A percentile compares a stretch with the other conserved stretches of the same genome.
phyloP scores from a whole-genome alignment of 1,140 invertebrate species.

The Papilio polytes region DNA sequence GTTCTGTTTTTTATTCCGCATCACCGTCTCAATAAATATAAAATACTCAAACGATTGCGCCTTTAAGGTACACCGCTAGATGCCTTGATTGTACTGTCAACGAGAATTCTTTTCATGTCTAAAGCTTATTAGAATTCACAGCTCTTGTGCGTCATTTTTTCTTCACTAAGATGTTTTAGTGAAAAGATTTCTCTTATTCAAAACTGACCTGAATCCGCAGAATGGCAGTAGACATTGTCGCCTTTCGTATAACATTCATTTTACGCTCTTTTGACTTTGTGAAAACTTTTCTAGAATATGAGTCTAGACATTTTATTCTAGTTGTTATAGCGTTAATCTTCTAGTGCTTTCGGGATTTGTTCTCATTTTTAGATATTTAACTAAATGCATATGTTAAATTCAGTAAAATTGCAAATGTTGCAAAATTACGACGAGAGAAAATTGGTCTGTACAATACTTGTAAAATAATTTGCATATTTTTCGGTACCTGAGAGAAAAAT shows the following conservation, averaged over 20 bases:
- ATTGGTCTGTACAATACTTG: neutral
- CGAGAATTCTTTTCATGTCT: neutral
- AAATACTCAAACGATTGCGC: no score
- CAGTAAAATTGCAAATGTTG: no score
- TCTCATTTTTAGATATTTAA: no score
- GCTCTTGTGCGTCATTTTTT: slow-evolving; percentile 1
- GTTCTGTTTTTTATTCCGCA: no score
- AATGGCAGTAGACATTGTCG: neutral
- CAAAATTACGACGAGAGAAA: no score
- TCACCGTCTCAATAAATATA: no score
- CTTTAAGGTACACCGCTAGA: no score
- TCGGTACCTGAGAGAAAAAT: neutral
- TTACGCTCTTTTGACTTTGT: slow-evolving; percentile 6
- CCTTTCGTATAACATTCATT: neutral
- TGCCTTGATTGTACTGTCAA: neutral
- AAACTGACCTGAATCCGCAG: slow-evolving; percentile 9
- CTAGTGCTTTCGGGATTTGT: no score
- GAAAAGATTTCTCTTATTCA: slow-evolving; percentile 26
- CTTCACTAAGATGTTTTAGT: slow-evolving; percentile 15
- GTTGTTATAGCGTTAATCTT: no score
- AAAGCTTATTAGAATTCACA: slow-evolving; percentile 17
- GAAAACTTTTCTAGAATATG: neutral
- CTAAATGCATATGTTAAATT: no score
- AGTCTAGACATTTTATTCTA: neutral
- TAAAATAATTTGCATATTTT: neutral